These are phyloP conservation scores for Lytechinus pictus DNA, from an alignment of 35 echinoderm and acorn worm genomes.

Conservation along the genomic window DNA sequence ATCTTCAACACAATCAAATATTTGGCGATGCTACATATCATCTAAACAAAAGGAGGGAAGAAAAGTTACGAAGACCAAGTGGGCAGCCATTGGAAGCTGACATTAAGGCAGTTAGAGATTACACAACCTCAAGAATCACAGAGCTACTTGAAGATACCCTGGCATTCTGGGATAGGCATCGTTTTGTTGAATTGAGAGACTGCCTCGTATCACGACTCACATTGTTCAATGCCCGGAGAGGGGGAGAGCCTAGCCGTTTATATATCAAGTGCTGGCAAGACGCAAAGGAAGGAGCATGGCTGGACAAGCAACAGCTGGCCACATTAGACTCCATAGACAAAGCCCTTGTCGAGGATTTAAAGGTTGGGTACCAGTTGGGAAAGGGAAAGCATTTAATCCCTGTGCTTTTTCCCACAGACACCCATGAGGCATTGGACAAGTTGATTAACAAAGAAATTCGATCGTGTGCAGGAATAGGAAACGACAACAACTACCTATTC, in stretches of 20 bases:
- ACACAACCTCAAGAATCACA: conserved; percentile 31
- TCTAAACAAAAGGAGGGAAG: conserved; percentile 41
- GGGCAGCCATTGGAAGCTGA: conserved; percentile 50
- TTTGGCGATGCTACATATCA: conserved; percentile 65
- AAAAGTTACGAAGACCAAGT: conserved; percentile 56
- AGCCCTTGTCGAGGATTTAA: neutral
- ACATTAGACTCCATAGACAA: conserved; percentile 41
- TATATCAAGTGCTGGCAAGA: conserved; percentile 69
- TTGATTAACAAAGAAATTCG: neutral
- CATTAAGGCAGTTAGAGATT: conserved; percentile 39
- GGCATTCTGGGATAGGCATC: conserved; percentile 47
- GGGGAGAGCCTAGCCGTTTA: conserved; percentile 69
- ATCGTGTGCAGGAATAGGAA: neutral
- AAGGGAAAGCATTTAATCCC: neutral
- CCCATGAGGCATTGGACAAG: neutral
- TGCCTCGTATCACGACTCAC: conserved; percentile 61
- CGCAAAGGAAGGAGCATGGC: conserved; percentile 58
- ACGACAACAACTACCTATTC: neutral
- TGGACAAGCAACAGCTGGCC: conserved; percentile 52
- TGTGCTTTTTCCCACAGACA: neutral
- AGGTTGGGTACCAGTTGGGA: neutral
- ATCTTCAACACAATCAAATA: conserved; percentile 43
- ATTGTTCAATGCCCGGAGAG: conserved; percentile 72
- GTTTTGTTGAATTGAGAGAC: conserved; percentile 62
- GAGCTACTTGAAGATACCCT: conserved; percentile 26